Evolutionary conservation across 2,888 invertebrate species (phyloP).

Genomic region (Xanthorhoe spadicearia): DNA sequence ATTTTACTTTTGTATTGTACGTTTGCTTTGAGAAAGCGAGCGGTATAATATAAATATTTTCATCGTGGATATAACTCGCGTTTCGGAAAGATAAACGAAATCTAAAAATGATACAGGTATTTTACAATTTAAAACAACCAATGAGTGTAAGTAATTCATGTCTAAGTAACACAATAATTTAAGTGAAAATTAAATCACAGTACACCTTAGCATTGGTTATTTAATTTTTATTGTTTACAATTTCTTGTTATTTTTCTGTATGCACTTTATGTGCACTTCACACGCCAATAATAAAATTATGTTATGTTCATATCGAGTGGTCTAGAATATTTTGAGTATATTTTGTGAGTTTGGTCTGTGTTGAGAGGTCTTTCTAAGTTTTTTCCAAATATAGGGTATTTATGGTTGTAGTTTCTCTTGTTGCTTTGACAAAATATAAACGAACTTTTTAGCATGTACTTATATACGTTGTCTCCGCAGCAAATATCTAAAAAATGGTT

Average conservation of each 20-base stretch:
- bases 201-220: neutral
- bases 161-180: no score
- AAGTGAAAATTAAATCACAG: no score
- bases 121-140: no score
- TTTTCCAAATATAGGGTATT: neutral
- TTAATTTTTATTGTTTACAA: neutral
- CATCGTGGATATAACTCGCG: no score
- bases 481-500: no score
- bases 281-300: neutral
- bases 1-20: neutral
- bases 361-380: neutral
- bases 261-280: neutral
- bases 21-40: no score
- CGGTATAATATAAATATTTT: no score
- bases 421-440: neutral
- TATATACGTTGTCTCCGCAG: no score
- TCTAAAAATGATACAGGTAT: no score
- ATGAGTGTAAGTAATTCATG: no score
- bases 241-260: no score
- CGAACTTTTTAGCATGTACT: neutral
- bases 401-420: neutral
- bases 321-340: neutral
- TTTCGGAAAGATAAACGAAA: no score
- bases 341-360: neutral
- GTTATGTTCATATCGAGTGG: neutral